A percentile compares a stretch with the other conserved stretches of the same genome.
Conservation (phyloP, 2,797 vertebrate genomes). For the Hydrolagus colliei region DNA sequence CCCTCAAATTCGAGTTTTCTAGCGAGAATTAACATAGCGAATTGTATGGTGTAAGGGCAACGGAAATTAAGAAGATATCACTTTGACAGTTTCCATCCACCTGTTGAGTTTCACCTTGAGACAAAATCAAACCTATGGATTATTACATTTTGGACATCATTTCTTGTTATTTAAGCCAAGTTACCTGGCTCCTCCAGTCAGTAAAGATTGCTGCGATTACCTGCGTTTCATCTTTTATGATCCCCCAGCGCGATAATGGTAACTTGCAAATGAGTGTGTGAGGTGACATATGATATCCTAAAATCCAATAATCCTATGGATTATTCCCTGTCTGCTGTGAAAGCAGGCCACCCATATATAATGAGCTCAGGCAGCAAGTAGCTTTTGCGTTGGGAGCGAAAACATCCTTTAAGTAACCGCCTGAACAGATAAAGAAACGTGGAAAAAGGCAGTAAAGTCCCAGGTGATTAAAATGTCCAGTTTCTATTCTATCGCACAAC, state of each 20-base stretch:
- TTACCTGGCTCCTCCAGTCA: neutral
- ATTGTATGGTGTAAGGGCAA: neutral
- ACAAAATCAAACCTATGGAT: neutral
- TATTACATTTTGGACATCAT: neutral
- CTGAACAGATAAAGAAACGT: neutral
- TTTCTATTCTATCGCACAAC: neutral
- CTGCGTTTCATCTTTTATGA: neutral
- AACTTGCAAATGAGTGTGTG: neutral
- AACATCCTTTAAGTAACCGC: constrained; percentile 14
- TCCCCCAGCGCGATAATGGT: neutral
- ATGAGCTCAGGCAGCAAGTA: constrained; percentile 16
- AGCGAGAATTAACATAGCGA: neutral
- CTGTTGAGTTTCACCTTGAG: neutral
- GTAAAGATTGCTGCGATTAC: neutral
- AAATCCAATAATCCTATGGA: constrained; percentile 18
- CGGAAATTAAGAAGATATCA: neutral
- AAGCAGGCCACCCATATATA: constrained; percentile 23
- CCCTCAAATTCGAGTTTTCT: neutral
- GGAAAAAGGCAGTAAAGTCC: neutral
- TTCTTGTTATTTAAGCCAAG: neutral
- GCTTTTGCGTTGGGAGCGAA: neutral
- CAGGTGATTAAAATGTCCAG: constrained; percentile 8
- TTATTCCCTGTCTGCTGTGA: constrained; percentile 1
- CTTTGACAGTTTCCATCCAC: neutral
- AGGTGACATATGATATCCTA: constrained; percentile 17